Evolutionary conservation across 2,113 vertebrate genomes (phyloP).

Genomic region (Campylorhamphus procurvoides): DNA sequence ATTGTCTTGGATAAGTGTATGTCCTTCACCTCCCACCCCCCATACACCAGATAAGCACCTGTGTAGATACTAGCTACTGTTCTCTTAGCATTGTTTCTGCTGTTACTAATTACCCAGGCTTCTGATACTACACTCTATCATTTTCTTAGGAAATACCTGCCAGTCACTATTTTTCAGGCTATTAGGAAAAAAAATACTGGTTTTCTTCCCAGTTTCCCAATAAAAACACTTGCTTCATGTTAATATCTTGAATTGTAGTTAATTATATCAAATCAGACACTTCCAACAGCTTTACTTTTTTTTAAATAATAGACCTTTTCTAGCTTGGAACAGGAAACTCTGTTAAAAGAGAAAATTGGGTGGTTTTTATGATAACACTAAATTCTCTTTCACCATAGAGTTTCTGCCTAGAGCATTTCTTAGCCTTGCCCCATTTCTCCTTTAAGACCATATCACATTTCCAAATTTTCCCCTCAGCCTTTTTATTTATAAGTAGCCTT

Average conservation of each 20-base stretch:
- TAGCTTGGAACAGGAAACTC: not conserved
- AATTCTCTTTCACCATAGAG: not conserved
- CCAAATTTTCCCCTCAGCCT: not conserved
- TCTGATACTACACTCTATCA: fast-evolving
- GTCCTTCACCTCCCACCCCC: not conserved
- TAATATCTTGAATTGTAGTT: not conserved
- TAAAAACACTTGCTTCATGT: not conserved
- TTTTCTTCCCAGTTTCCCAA: not conserved
- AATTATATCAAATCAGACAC: not conserved
- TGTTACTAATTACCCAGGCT: not conserved
- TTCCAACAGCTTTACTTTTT: not conserved
- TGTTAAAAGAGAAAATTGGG: not conserved
- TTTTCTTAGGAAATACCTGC: not conserved
- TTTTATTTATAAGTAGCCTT: not conserved
- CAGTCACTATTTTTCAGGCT: not conserved
- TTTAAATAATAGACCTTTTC: not conserved
- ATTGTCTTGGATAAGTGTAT: not conserved
- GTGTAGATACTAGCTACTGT: not conserved
- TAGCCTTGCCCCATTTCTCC: not conserved
- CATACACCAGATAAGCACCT: fast-evolving
- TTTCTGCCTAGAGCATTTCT: not conserved
- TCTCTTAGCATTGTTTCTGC: not conserved
- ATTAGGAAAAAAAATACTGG: not conserved
- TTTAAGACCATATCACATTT: not conserved
- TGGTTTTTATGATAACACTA: not conserved